Evolutionary conservation across 2,797 vertebrate species (phyloP).

Genomic region (Sebastes matsubarae): DNA sequence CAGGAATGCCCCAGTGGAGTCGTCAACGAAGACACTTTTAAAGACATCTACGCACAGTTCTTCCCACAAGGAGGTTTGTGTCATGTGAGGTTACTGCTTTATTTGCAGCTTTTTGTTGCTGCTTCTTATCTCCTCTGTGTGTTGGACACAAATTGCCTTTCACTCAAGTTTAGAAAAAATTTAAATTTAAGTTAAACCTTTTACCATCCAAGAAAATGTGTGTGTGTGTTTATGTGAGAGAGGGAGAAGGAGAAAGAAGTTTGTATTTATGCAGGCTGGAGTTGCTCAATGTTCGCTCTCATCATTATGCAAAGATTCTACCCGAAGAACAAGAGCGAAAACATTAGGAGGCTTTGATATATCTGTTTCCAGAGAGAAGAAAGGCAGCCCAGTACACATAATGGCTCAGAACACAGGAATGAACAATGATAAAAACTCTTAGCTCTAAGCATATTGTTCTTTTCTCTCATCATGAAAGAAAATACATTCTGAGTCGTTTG

Average conservation of each 20-base stretch:
- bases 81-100: slow-evolving; percentile 8
- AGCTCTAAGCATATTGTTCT: slow-evolving; percentile 12
- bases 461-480: slow-evolving; percentile 8
- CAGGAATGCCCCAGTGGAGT: slow-evolving; percentile 98
- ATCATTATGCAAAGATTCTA: slow-evolving; percentile 49
- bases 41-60: slow-evolving; percentile 98
- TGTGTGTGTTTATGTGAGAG: background rate
- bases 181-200: background rate
- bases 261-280: slow-evolving; percentile 10
- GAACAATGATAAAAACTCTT: slow-evolving; percentile 28
- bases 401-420: slow-evolving; percentile 19
- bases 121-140: background rate
- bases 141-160: background rate
- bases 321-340: slow-evolving; percentile 30
- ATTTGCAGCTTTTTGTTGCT: background rate
- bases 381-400: slow-evolving; percentile 35
- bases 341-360: slow-evolving; percentile 59
- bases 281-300: slow-evolving; percentile 23
- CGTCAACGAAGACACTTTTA: slow-evolving; percentile 98
- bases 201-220: background rate
- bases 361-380: slow-evolving; percentile 37
- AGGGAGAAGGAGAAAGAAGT: background rate
- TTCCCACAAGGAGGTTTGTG: slow-evolving; percentile 98
- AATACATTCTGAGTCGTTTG: slow-evolving; percentile 27
- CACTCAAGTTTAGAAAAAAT: background rate